Evolutionary conservation across 2,888 invertebrate species (phyloP).

Genomic region (Drosophila conformis): DNA sequence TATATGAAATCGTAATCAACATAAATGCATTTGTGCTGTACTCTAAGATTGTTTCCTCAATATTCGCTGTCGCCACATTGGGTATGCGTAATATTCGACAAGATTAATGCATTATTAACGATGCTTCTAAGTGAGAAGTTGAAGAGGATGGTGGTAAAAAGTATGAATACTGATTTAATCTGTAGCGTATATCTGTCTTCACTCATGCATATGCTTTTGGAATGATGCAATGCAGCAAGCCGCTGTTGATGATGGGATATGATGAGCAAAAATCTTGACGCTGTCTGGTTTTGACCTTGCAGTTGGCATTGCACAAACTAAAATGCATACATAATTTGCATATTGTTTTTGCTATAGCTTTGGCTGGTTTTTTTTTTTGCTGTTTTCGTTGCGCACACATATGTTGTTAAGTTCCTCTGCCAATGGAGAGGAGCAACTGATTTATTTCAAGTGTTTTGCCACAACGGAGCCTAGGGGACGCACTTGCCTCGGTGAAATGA

Average conservation of each 20-base stretch:
- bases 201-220: slow-evolving; percentile 50
- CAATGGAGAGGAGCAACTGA: slow-evolving; percentile 28
- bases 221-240: slow-evolving; percentile 17
- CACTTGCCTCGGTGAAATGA: slow-evolving; percentile 40
- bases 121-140: slow-evolving; percentile 2
- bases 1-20: slow-evolving; percentile 44
- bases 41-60: slow-evolving; percentile 46
- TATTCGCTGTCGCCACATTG: slow-evolving; percentile 30
- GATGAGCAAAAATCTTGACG: slow-evolving; percentile 19
- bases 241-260: slow-evolving; percentile 44
- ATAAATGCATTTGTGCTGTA: slow-evolving; percentile 37
- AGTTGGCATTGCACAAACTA: slow-evolving; percentile 46
- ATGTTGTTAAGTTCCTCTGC: slow-evolving; percentile 26
- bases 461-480: slow-evolving; percentile 25
- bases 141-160: not conserved
- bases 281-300: slow-evolving; percentile 61
- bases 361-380: slow-evolving; percentile 3
- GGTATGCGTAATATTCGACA: slow-evolving; percentile 62
- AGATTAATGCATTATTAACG: slow-evolving; percentile 62
- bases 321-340: slow-evolving; percentile 37
- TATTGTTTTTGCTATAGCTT: slow-evolving; percentile 15
- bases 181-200: slow-evolving; percentile 48
- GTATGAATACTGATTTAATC: slow-evolving; percentile 32
- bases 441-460: slow-evolving; percentile 66
- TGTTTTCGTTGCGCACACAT: slow-evolving; percentile 21